Conservation (phyloP, 1,140 invertebrate genomes). For the Riptortus pedestris region DNA sequence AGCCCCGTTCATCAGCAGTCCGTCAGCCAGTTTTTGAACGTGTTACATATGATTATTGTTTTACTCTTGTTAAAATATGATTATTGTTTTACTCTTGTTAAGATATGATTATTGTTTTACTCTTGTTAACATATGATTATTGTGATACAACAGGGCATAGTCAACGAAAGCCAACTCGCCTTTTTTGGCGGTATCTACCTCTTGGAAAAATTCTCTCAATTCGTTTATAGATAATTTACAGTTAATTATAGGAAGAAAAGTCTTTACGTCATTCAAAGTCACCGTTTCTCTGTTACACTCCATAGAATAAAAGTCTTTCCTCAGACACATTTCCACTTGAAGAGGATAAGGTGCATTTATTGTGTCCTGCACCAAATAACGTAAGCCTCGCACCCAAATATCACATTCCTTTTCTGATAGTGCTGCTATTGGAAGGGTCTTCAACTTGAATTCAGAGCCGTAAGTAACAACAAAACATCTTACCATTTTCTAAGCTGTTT, state of each 20-base stretch:
- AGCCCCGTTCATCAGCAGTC: no score
- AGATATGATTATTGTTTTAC: no score
- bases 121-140: no score
- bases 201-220: conserved; percentile 70
- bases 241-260: conserved; percentile 79
- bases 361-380: conserved; percentile 71
- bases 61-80: no score
- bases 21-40: no score
- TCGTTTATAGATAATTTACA: conserved; percentile 81
- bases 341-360: conserved; percentile 68
- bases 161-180: conserved; percentile 85
- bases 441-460: conserved; percentile 83
- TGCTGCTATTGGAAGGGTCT: conserved; percentile 79
- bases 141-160: conserved; percentile 76
- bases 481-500: conserved; percentile 69
- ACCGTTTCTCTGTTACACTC: conserved; percentile 70
- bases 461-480: conserved; percentile 86
- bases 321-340: conserved; percentile 81
- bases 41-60: no score
- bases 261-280: conserved; percentile 81
- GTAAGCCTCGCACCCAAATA: conserved; percentile 71
- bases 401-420: conserved; percentile 78
- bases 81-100: no score
- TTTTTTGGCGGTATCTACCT: conserved; percentile 64
- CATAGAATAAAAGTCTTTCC: conserved; percentile 88